A percentile compares a stretch with the other conserved stretches of the same genome.
These are phyloP conservation scores for Melitaea athalia DNA, from an alignment of 2,888 invertebrate species.

Conservation along the genomic window DNA sequence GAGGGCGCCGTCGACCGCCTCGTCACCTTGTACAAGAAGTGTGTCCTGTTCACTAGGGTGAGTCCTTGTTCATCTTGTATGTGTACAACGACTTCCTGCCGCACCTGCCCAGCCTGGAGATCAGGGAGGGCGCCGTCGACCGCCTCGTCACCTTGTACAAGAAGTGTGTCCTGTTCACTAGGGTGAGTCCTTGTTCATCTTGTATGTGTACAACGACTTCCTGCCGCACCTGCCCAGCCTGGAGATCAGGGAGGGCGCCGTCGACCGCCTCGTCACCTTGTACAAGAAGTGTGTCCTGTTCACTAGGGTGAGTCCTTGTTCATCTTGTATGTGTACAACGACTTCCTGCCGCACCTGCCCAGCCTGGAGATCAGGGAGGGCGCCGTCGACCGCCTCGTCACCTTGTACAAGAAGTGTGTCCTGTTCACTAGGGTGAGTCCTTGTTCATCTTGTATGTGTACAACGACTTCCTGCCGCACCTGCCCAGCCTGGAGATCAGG, in stretches of 20 bases:
- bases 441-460: too few species aligned
- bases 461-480: conserved; percentile 98
- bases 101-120: conserved; percentile 98
- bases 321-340: too few species aligned
- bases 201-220: conserved; percentile 99
- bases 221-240: conserved; percentile 98
- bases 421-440: conserved; percentile 90
- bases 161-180: conserved; percentile 95
- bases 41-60: conserved; percentile 95
- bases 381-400: conserved; percentile 96
- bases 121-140: conserved; percentile 98
- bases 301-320: conserved; percentile 84
- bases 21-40: conserved; percentile 95
- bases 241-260: conserved; percentile 98
- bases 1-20: conserved; percentile 98
- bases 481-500: conserved; percentile 98
- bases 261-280: conserved; percentile 94
- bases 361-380: conserved; percentile 98
- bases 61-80: neutral
- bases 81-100: conserved; percentile 99
- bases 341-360: conserved; percentile 98
- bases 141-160: conserved; percentile 96
- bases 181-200: conserved; percentile 68
- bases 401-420: conserved; percentile 96
- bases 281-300: conserved; percentile 97